Conservation (phyloP, 2,888 invertebrate genomes). For the Eurytoma californica region DNA sequence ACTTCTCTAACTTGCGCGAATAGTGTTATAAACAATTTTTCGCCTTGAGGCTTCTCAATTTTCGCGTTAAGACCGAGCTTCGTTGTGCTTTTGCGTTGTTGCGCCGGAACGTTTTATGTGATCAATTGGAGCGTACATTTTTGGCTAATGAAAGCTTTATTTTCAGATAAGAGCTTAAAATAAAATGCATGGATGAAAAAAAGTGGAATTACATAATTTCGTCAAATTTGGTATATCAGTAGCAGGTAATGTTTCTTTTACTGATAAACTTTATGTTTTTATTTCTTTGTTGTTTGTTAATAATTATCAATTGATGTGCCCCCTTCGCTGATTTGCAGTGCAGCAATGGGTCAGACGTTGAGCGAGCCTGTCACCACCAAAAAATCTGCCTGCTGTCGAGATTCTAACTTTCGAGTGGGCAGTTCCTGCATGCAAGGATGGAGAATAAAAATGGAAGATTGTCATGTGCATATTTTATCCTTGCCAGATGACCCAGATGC, state of each 20-base stretch:
- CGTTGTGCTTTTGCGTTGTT: background rate
- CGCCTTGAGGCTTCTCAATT: background rate
- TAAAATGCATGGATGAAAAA: conserved; percentile 46
- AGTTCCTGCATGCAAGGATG: conserved; percentile 99
- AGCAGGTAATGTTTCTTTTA: conserved; percentile 44
- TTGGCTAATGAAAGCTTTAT: conserved; percentile 26
- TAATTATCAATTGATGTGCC: background rate
- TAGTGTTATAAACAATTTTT: conserved; percentile 24
- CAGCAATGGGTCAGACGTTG: conserved; percentile 94
- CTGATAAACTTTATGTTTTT: background rate
- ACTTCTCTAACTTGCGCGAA: conserved; percentile 34
- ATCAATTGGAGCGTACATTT: conserved; percentile 17
- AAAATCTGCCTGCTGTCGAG: conserved; percentile 88
- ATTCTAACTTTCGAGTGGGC: conserved; percentile 86
- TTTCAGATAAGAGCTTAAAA: conserved; percentile 47
- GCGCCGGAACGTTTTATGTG: conserved; percentile 12
- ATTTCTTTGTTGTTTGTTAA: too few species aligned
- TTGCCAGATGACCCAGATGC: conserved; percentile 94
- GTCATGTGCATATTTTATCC: conserved; percentile 96
- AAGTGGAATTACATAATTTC: conserved; percentile 46
- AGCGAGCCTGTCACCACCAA: conserved; percentile 97
- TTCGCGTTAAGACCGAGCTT: background rate
- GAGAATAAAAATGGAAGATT: conserved; percentile 99
- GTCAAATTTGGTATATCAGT: conserved; percentile 18
- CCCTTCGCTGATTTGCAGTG: conserved; percentile 5